phyloP scores from a whole-genome alignment of 1,140 invertebrate species.

The Drosophila littoralis region DNA sequence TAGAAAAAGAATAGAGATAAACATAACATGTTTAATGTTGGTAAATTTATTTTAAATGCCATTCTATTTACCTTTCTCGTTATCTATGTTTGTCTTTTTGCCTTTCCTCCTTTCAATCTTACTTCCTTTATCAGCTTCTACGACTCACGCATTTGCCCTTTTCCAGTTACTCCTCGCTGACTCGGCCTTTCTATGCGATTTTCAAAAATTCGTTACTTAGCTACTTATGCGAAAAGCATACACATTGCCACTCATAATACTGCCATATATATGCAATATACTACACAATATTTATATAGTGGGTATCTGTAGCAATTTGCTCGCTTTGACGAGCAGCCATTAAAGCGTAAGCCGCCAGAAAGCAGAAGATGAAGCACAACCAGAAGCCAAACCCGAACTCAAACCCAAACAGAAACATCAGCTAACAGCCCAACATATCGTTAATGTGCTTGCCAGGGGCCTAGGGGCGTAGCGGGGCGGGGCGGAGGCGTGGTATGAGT shows the following conservation, averaged over 20 bases:
- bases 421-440: conserved; percentile 62
- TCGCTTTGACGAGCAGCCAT: conserved; percentile 61
- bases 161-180: neutral
- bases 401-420: conserved; percentile 37
- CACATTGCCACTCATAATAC: too few relatives aligned
- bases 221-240: too few relatives aligned
- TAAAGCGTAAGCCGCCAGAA: conserved; percentile 56
- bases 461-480: conserved; percentile 13
- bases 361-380: neutral
- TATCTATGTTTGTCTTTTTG: neutral
- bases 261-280: neutral
- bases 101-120: neutral
- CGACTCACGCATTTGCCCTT: neutral
- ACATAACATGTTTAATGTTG: too few relatives aligned
- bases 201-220: too few relatives aligned
- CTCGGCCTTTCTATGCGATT: neutral
- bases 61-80: neutral
- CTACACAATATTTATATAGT: conserved; percentile 1
- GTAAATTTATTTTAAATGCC: too few relatives aligned
- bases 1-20: too few relatives aligned
- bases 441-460: conserved; percentile 61
- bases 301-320: conserved; percentile 50
- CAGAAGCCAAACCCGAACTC: neutral
- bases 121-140: neutral
- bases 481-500: neutral